Evolutionary conservation across 1,140 invertebrate species (phyloP), one percentile per base, ranked within the genome.

Genomic region (Pantala flavescens): DNA sequence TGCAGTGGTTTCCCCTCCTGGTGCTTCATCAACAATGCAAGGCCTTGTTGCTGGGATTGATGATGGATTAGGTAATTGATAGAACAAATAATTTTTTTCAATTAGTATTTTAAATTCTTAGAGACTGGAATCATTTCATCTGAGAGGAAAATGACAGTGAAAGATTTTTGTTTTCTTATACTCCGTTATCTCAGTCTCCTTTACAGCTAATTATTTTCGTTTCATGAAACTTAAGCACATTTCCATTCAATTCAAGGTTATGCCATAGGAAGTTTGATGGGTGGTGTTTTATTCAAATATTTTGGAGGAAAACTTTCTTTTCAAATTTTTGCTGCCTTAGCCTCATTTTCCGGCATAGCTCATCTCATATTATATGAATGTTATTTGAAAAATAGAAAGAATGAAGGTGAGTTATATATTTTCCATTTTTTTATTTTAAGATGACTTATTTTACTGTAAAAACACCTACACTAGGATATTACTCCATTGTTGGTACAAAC

Each of bases 1-100:
- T 0, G 90, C 90, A 43, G 87, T 85, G 7, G 84, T 93, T 23
- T 86, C 90, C 0, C 91, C 92, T 0, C 86, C 88, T 0, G 91
- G 91, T 0, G 88, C 91, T n/a, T 91, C 90, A 5, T 90, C 91
- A 2, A 93, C 91, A 0, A 88, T 93, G 23, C 91, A 94, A 80
- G 91, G 91, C 0, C 86, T 94, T 49, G 89, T 91, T 42, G 91
- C 91, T n/a, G 91, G 91, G 23, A 89, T 92, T 87, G 91, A 93
- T 78, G 91, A 93, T 77, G 91, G 90, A 0, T 83, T 93, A 23
- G 91, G 91, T 91, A 81, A 83, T 82, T 79, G 0, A 16, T 24
- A 71, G 7, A 71, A 21, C 21, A 70, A 1, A 14, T 73, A 73
- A 55, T 42, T 14, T 71, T 21, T 70, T 72, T 19, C 36, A 74